These are phyloP conservation scores for Mythimna lalbum DNA, from an alignment of 2,888 invertebrate species.

Conservation along the genomic window DNA sequence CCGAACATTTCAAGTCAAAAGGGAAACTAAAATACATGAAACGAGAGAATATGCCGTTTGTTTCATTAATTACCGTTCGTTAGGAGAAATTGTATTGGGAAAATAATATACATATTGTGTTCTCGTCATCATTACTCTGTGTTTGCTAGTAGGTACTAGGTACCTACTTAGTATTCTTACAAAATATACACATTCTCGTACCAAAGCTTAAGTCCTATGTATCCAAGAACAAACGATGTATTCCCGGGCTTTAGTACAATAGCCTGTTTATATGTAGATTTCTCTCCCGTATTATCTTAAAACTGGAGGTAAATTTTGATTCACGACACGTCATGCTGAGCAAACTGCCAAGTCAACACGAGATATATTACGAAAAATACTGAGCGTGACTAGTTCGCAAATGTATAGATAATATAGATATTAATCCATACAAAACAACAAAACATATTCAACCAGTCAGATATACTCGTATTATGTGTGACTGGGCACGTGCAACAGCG, in stretches of 20 bases:
- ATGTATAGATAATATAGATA: slow-evolving; percentile 22
- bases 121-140: slow-evolving; percentile 16
- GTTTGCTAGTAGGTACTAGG: slow-evolving; percentile 3
- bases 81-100: slow-evolving; percentile 3
- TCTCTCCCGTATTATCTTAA: slow-evolving; percentile 28
- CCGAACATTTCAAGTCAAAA: slow-evolving; percentile 5
- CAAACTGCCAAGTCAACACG: slow-evolving; percentile 14
- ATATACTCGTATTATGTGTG: slow-evolving; percentile 28
- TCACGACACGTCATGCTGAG: slow-evolving; percentile 8
- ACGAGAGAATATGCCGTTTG: neutral
- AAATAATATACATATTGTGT: slow-evolving; percentile 30
- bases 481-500: slow-evolving; percentile 35
- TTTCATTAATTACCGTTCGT: slow-evolving; percentile 1
- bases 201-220: slow-evolving; percentile 14
- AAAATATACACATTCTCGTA: slow-evolving; percentile 4
- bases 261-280: slow-evolving; percentile 44
- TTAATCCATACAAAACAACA: neutral
- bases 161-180: slow-evolving; percentile 21
- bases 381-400: slow-evolving; percentile 2
- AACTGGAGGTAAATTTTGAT: slow-evolving; percentile 17
- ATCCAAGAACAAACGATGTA: slow-evolving; percentile 18
- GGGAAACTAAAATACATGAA: slow-evolving; percentile 25
- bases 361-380: slow-evolving; percentile 11
- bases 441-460: too few species aligned
- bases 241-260: slow-evolving; percentile 24